phyloP scores from a whole-genome alignment of 2,797 vertebrate genomes.

The Limosa lapponica region DNA sequence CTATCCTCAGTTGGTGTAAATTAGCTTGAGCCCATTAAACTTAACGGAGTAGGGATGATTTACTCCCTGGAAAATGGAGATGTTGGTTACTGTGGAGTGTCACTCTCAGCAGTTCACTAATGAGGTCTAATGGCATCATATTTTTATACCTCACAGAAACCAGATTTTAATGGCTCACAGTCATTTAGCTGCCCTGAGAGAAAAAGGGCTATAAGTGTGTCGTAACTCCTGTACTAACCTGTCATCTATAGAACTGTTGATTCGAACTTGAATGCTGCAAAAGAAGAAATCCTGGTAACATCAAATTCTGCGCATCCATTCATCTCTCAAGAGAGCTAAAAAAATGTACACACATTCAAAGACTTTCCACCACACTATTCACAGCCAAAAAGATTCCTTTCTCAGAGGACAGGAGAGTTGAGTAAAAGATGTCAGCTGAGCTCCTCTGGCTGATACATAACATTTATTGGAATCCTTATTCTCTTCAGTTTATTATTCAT shows the following conservation, averaged over 20 bases:
- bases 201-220: not conserved
- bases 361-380: not conserved
- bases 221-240: not conserved
- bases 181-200: not conserved
- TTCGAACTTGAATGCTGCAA: not conserved
- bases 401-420: not conserved
- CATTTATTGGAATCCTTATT: not conserved
- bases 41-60: not conserved
- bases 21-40: not conserved
- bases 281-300: not conserved
- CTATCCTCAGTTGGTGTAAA: not conserved
- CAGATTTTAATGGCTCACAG: not conserved
- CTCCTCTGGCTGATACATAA: not conserved
- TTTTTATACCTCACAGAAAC: slow-evolving; percentile 9
- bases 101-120: slow-evolving; percentile 7
- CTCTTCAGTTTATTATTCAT: not conserved
- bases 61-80: not conserved
- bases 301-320: not conserved
- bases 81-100: not conserved
- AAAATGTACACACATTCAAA: not conserved
- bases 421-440: not conserved
- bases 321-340: not conserved
- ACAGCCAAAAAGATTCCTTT: not conserved
- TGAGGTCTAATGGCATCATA: slow-evolving; percentile 1
- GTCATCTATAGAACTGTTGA: not conserved